These are phyloP conservation scores for Laothoe populi DNA, from an alignment of 2,888 invertebrate species.

Conservation along the genomic window DNA sequence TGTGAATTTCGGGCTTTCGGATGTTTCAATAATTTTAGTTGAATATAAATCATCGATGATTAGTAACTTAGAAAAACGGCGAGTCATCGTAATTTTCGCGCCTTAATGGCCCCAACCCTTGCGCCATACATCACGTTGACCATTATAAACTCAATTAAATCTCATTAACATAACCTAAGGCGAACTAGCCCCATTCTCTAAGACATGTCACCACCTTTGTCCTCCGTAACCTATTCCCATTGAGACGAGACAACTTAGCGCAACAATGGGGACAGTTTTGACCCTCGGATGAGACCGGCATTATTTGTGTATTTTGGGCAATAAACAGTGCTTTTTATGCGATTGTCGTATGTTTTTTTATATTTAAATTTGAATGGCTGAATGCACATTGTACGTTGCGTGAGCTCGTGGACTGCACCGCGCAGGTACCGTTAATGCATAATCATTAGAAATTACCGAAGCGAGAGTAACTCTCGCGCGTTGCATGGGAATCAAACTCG, in stretches of 20 bases:
- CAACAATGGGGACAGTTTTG: constrained; percentile 76
- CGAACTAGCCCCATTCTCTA: constrained; percentile 65
- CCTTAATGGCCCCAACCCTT: constrained; percentile 52
- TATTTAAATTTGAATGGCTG: constrained; percentile 77
- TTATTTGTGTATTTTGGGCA: constrained; percentile 84
- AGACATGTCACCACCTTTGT: constrained; percentile 83
- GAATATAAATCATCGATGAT: background rate
- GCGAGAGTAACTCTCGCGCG: constrained; percentile 61
- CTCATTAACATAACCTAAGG: constrained; percentile 78
- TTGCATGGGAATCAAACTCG: constrained; percentile 70
- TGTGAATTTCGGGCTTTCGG: no score
- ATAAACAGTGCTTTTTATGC: constrained; percentile 84
- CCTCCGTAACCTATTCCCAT: constrained; percentile 75
- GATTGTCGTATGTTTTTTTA: constrained; percentile 73
- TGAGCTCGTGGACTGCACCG: constrained; percentile 80
- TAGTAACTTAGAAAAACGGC: constrained; percentile 34
- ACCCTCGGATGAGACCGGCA: constrained; percentile 76
- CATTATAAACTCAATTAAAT: constrained; percentile 85
- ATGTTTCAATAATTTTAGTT: constrained; percentile 48
- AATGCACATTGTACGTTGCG: constrained; percentile 83
- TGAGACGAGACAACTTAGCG: constrained; percentile 74
- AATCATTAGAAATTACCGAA: constrained; percentile 77
- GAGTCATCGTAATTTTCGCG: constrained; percentile 76
- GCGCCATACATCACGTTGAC: constrained; percentile 71
- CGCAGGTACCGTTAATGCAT: constrained; percentile 79